phyloP scores from a whole-genome alignment of 2,888 invertebrate genomes.

The Meloe dianella region DNA sequence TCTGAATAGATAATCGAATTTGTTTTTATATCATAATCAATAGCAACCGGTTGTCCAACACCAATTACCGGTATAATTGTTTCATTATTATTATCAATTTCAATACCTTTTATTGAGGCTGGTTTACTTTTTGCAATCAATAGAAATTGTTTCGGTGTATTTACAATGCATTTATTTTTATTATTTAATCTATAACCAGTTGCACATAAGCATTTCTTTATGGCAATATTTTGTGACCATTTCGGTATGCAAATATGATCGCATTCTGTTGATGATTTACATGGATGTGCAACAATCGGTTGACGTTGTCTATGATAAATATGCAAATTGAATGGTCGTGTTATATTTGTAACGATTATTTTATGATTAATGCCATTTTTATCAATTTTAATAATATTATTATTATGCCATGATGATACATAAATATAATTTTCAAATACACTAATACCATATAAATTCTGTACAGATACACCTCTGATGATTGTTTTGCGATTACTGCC shows the following conservation, averaged over 20 bases:
- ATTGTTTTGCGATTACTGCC: slow-evolving; percentile 71
- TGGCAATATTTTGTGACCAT: slow-evolving; percentile 63
- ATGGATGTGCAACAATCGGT: slow-evolving; percentile 75
- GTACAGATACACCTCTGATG: slow-evolving; percentile 63
- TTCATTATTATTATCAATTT: slow-evolving; percentile 60
- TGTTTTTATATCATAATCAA: slow-evolving; percentile 71
- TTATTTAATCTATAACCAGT: slow-evolving; percentile 71
- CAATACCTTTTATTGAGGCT: slow-evolving; percentile 73
- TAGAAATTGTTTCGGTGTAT: slow-evolving; percentile 68
- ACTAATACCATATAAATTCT: slow-evolving; percentile 73
- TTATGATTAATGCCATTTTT: slow-evolving; percentile 63
- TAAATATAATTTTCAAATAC: slow-evolving; percentile 77
- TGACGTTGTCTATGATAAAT: slow-evolving; percentile 80
- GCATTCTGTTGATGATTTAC: slow-evolving; percentile 72
- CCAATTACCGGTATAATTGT: slow-evolving; percentile 74
- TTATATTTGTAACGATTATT: slow-evolving; percentile 62
- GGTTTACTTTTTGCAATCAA: slow-evolving; percentile 71
- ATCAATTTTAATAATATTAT: slow-evolving; percentile 67
- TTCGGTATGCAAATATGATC: slow-evolving; percentile 77
- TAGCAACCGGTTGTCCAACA: slow-evolving; percentile 68
- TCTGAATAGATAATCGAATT: slow-evolving; percentile 61
- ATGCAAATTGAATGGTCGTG: slow-evolving; percentile 70
- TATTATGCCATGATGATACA: slow-evolving; percentile 74
- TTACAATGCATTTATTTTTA: slow-evolving; percentile 66
- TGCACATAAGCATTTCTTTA: slow-evolving; percentile 73